phyloP scores from a whole-genome alignment of 1,140 invertebrate genomes.

The Caenorhabditis latens region DNA sequence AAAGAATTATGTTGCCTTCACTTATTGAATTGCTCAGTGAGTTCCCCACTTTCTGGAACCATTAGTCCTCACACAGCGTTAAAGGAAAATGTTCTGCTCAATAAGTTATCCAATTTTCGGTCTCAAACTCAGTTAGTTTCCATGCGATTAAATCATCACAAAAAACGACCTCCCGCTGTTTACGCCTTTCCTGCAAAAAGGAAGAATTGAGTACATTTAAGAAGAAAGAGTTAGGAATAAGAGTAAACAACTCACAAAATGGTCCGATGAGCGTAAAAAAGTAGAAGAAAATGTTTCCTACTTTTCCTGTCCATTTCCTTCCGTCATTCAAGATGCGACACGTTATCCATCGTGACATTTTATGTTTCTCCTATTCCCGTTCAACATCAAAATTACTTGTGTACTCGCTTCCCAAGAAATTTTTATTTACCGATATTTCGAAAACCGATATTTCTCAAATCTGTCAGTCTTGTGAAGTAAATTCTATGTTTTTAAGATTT shows the following conservation, averaged over 20 bases:
- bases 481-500: background rate
- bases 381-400: background rate
- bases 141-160: background rate
- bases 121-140: background rate
- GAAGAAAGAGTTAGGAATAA: background rate
- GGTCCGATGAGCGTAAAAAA: constrained; percentile 33
- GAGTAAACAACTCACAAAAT: constrained; percentile 23
- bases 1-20: no score
- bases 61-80: no score
- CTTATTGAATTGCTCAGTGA: no score
- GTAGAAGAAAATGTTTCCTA: background rate
- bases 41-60: no score
- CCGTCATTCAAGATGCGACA: constrained; percentile 23
- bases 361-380: background rate
- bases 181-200: background rate
- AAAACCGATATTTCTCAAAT: background rate
- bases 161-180: constrained; percentile 39
- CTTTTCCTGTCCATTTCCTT: constrained; percentile 1
- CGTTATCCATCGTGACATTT: constrained; percentile 19
- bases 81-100: background rate
- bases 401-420: background rate
- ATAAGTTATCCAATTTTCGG: background rate
- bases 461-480: background rate
- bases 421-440: background rate
- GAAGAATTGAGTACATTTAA: constrained; percentile 2